These are phyloP conservation scores for Norana najaformis DNA, from an alignment of 2,888 invertebrate genomes.

Conservation along the genomic window DNA sequence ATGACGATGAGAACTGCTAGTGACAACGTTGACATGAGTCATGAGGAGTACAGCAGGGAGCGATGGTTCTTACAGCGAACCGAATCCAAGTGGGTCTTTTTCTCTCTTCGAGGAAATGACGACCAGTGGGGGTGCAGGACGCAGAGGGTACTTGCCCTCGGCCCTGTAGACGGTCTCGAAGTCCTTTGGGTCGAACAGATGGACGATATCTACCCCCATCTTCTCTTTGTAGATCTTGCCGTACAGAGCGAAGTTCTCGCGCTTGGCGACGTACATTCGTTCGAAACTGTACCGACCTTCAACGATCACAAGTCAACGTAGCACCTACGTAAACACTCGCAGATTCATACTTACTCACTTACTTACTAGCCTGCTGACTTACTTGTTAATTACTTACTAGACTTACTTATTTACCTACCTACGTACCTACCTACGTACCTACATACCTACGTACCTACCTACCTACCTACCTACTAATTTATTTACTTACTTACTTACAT, in stretches of 20 bases:
- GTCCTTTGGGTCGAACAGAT: slow-evolving; percentile 54
- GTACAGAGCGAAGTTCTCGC: slow-evolving; percentile 40
- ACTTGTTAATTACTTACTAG: too few relatives aligned
- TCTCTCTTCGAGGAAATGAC: slow-evolving; percentile 39
- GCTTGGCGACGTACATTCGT: slow-evolving; percentile 40
- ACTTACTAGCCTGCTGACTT: too few relatives aligned
- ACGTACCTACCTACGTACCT: too few relatives aligned
- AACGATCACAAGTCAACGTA: not conserved
- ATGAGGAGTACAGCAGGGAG: too few relatives aligned
- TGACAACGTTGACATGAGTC: too few relatives aligned
- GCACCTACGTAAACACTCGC: not conserved
- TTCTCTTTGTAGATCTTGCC: slow-evolving; percentile 50
- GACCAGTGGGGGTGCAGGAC: slow-evolving; percentile 42
- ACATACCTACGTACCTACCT: too few relatives aligned
- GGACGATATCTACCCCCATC: slow-evolving; percentile 58
- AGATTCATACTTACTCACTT: too few relatives aligned
- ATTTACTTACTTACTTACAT: too few relatives aligned
- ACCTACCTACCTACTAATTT: too few relatives aligned
- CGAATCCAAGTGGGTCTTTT: slow-evolving; percentile 42
- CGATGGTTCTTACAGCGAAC: slow-evolving; percentile 41
- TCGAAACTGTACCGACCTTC: slow-evolving; percentile 42
- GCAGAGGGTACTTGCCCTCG: slow-evolving; percentile 47
- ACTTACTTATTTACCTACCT: too few relatives aligned
- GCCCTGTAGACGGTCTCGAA: slow-evolving; percentile 47
- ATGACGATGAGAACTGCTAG: too few relatives aligned